A percentile compares a stretch with the other conserved stretches of the same genome.
These are phyloP conservation scores for Knipowitschia caucasica DNA, from an alignment of 2,797 vertebrate genomes.

Conservation along the genomic window DNA sequence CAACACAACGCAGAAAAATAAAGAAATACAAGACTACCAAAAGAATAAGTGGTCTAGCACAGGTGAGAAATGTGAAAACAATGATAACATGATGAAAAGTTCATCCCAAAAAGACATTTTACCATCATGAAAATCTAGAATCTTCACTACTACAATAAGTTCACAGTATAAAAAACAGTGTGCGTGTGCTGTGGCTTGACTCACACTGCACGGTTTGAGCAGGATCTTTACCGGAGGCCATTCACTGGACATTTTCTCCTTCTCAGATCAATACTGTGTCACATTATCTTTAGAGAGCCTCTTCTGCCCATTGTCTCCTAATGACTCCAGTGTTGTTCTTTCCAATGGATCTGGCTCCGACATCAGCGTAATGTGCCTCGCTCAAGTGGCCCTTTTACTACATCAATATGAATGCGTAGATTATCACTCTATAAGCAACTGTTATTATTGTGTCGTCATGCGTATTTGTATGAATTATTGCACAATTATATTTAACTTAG, in stretches of 20 bases:
- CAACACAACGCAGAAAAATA: no score
- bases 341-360: conserved; percentile 13
- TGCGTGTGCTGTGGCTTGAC: background rate
- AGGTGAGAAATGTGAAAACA: no score
- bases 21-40: no score
- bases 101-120: no score
- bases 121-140: no score
- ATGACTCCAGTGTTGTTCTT: conserved; percentile 3
- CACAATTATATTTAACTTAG: no score
- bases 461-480: no score
- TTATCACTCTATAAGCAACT: background rate
- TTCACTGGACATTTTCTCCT: background rate
- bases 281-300: conserved; percentile 22
- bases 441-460: conserved; percentile 4
- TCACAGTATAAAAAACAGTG: no score
- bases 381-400: conserved; percentile 5
- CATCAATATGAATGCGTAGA: conserved; percentile 4
- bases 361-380: conserved; percentile 11
- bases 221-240: background rate
- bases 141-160: no score
- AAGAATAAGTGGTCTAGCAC: no score
- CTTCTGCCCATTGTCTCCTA: conserved; percentile 10
- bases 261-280: conserved; percentile 31
- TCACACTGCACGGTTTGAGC: conserved; percentile 10
- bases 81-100: no score